These are phyloP conservation scores for Phlogophora meticulosa DNA, from an alignment of 2,888 invertebrate genomes.

Conservation along the genomic window DNA sequence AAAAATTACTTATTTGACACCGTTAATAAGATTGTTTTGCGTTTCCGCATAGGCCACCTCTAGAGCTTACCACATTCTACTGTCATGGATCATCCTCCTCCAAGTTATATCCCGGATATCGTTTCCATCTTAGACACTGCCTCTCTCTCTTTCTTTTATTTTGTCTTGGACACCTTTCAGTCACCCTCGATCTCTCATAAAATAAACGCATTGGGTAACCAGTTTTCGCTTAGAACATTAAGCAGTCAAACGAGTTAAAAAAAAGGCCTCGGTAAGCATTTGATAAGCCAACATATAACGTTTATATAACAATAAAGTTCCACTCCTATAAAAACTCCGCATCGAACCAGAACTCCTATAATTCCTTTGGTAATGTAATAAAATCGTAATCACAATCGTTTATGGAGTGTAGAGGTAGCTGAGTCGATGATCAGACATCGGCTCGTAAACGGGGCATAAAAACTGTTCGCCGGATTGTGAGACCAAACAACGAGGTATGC, in stretches of 20 bases:
- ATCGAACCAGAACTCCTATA: conserved; percentile 36
- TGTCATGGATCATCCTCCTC: too few relatives aligned
- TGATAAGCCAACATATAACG: conserved; percentile 1
- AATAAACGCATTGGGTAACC: too few relatives aligned
- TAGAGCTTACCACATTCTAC: too few relatives aligned
- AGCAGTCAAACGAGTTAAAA: not conserved
- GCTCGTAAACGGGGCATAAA: conserved; percentile 75
- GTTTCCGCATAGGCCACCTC: too few relatives aligned
- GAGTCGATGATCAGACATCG: conserved; percentile 72
- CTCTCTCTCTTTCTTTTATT: too few relatives aligned
- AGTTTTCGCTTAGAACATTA: not conserved
- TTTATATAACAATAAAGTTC: not conserved
- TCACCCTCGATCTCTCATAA: too few relatives aligned
- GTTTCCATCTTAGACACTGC: too few relatives aligned
- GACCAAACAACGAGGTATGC: conserved; percentile 50
- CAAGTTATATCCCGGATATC: too few relatives aligned
- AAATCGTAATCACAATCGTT: conserved; percentile 67
- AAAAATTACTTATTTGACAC: too few relatives aligned
- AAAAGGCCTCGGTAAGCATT: conserved; percentile 18
- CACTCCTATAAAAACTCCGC: conserved; percentile 27
- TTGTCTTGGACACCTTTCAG: too few relatives aligned
- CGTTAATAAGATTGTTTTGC: too few relatives aligned
- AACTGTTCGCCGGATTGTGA: conserved; percentile 71
- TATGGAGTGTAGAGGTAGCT: conserved; percentile 63
- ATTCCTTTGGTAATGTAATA: conserved; percentile 57